Percentiles rank a stretch among this genome's conserved stretches.
Conservation (phyloP, 1,140 invertebrate genomes). For the Drosophila punjabiensis region DNA sequence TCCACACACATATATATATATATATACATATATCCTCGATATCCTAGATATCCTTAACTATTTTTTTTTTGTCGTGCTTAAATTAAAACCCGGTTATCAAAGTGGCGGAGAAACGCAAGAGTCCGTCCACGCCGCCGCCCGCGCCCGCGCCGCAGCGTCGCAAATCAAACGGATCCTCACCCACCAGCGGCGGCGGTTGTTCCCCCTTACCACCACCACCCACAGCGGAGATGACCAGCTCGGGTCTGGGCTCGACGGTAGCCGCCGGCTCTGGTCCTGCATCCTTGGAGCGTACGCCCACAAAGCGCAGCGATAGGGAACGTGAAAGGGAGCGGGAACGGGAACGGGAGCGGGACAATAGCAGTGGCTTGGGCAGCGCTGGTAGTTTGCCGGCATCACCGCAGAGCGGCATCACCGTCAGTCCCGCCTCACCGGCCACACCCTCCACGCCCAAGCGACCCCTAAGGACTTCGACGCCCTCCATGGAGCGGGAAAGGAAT, state of each 20-base stretch:
- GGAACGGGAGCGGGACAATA: conserved; percentile 52
- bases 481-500: conserved; percentile 37
- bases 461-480: conserved; percentile 76
- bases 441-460: conserved; percentile 64
- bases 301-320: conserved; percentile 42
- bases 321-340: conserved; percentile 35
- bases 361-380: conserved; percentile 68
- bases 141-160: conserved; percentile 66
- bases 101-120: conserved; percentile 85
- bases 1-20: not conserved
- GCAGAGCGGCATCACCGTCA: conserved; percentile 62
- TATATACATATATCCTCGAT: not conserved
- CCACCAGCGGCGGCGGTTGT: conserved; percentile 7
- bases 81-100: conserved; percentile 47
- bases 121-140: conserved; percentile 67
- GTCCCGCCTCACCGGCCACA: conserved; percentile 49
- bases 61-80: conserved; percentile 35
- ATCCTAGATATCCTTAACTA: no score
- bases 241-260: conserved; percentile 4
- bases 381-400: conserved; percentile 73
- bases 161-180: conserved; percentile 51
- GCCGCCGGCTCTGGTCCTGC: conserved; percentile 25
- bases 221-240: conserved; percentile 65
- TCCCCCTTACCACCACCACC: not conserved
- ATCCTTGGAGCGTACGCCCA: conserved; percentile 57